Base-by-base conservation (phyloP, 2,797 vertebrate species). In the Erithacus rubecula region DNA sequence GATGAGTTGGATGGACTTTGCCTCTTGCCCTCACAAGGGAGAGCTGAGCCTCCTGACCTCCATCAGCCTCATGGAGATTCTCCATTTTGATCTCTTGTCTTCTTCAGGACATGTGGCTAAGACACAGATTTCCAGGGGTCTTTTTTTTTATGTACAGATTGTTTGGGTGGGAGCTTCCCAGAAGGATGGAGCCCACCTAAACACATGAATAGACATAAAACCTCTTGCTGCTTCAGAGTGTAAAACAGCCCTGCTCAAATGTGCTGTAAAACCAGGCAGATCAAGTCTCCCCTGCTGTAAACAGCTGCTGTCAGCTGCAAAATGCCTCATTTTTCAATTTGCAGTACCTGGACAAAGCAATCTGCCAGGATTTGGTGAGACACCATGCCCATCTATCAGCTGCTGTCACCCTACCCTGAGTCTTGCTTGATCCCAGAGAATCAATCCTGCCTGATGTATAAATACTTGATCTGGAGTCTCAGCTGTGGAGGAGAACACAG, bases 401-500 rank as follows among this genome's bases (percentile, higher is more conserved):
- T 7, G 29, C 72, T 80, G 78, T 60, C 39, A 5, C 67, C 63
- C 34, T 43, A 1, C 2, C 2, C n/a, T 1, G 53, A 49, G 60
- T 17, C 55, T 11, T 9, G 30, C 53, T 52, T 80, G 68, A 80
- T 90, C 85, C 84, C 77, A 5, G 41, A 46, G 71, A 92, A 83
- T 95, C 93, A 74, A 62, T 93, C 83, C 87, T 78, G 52, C 74
- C 83, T 94, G 44, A 74, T 67, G 52, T n/a, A 64, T 64, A 71
- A 91, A 83, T 67, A 64, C 70, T 72, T 29, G 21, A 46, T 55
- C 63, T 83, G 74, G 79, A 96, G 72, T 9, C 93, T 95, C 67
- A 51, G 86, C 81, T 77, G 81, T 21, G 44, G 79, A 72, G 69
- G 55, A 77, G 72, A 81, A 29, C 67, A 64, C 6, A 3, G 91